Evolutionary conservation across 2,113 vertebrate species (phyloP), one percentile per base, ranked within the genome.

Genomic region (Chionodraco myersi): DNA sequence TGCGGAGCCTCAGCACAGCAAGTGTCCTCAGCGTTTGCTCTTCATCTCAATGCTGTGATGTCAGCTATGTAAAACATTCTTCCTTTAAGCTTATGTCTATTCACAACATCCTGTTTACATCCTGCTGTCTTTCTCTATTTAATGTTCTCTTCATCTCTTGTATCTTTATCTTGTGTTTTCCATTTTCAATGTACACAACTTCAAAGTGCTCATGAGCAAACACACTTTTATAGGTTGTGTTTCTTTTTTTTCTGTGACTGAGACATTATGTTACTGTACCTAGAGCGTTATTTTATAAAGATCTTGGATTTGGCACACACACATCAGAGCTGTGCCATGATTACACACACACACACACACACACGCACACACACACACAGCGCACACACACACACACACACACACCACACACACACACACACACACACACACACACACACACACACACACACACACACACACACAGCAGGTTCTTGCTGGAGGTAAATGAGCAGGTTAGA

Each of bases 401-500:
- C 16, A 62, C 52, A 75, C 52, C n/a, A n/a, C n/a, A n/a, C 75
- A 45, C 18, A 64, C 26, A 62, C 62, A 74, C 44, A 36, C 45
- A 72, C 45, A 36, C 47, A 16, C 56, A 74, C 45, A 10, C 48
- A 36, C 10, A 44, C 41, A 61, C 14, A 3, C 18, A n/a, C 26
- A 64, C 16, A 62, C 52, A 75, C 52, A 69, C 49, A 56, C 72
- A 41, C n/a, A 65, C 44, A 65, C 64, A 75, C 52, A 36, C 48
- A 16, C n/a, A 12, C 16, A 45, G 67, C 41, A 57, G 52, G 81
- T 77, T 23, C 60, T 76, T 47, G 26, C 76, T 77, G 36, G 70
- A 63, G 30, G 59, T 75, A 77, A 79, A 90, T 79, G 72, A 72
- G 75, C 68, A 80, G 79, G 67, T 87, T 79, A 77, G 61, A 86